A percentile compares a stretch with the other conserved stretches of the same genome.
Evolutionary conservation across 1,140 invertebrate species (phyloP).

Genomic region (Ceratoteleas bidentatus): DNA sequence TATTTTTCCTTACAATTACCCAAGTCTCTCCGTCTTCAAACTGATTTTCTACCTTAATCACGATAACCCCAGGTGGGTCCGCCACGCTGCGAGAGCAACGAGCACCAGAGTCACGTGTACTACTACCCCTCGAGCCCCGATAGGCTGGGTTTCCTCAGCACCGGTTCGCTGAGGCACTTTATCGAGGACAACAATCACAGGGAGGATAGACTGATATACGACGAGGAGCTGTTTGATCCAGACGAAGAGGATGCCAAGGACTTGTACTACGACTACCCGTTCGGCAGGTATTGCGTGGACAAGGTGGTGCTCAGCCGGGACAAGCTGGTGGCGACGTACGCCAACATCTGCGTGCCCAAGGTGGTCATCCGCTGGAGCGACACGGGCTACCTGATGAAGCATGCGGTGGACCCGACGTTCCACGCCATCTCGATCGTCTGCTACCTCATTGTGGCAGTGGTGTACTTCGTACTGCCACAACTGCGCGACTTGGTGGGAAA

Average conservation of each 20-base stretch:
- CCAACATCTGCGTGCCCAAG: slow-evolving; percentile 88
- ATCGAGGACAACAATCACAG: slow-evolving; percentile 79
- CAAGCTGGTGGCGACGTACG: slow-evolving; percentile 83
- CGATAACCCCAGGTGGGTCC: no score
- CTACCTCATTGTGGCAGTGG: slow-evolving; percentile 87
- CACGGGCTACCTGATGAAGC: slow-evolving; percentile 86
- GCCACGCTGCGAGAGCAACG: slow-evolving; percentile 86
- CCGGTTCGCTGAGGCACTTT: slow-evolving; percentile 87
- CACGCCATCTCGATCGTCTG: slow-evolving; percentile 87
- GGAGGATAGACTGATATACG: slow-evolving; percentile 77
- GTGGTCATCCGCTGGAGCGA: slow-evolving; percentile 86
- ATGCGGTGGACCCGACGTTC: slow-evolving; percentile 88
- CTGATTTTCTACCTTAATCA: no score
- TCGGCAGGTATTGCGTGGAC: slow-evolving; percentile 89
- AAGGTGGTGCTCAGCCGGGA: slow-evolving; percentile 83
- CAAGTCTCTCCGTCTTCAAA: no score
- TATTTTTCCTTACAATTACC: no score
- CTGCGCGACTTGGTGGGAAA: slow-evolving; percentile 91
- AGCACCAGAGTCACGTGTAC: slow-evolving; percentile 87
- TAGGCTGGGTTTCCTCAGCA: slow-evolving; percentile 84
- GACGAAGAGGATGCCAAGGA: slow-evolving; percentile 74
- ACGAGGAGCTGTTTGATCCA: slow-evolving; percentile 71
- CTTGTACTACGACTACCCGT: slow-evolving; percentile 86
- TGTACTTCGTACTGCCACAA: slow-evolving; percentile 92
- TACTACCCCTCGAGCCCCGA: slow-evolving; percentile 84